phyloP scores from a whole-genome alignment of 2,888 invertebrate species.

The Perithous albicinctus region DNA sequence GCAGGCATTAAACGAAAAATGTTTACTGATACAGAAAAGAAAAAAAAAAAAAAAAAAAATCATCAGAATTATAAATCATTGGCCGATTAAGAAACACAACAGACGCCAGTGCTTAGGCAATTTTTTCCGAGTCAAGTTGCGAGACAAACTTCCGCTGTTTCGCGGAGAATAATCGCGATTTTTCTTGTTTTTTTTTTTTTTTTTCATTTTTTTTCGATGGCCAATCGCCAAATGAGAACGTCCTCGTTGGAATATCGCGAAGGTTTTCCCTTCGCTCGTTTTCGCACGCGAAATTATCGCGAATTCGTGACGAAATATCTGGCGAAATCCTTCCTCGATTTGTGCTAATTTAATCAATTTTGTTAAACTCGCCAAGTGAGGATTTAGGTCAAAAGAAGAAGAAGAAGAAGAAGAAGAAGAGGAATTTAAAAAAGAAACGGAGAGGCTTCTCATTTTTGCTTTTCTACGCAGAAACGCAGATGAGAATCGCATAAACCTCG shows the following conservation, averaged over 20 bases:
- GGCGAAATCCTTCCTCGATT: not conserved
- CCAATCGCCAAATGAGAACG: not conserved
- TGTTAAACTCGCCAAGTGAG: not conserved
- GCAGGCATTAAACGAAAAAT: constrained; percentile 28
- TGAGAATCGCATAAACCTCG: not conserved
- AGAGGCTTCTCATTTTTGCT: not conserved
- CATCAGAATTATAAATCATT: constrained; percentile 9
- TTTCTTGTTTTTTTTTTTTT: too few species aligned
- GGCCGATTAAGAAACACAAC: not conserved
- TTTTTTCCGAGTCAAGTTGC: not conserved
- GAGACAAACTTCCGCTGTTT: not conserved
- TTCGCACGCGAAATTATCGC: not conserved
- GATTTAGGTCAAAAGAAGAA: not conserved
- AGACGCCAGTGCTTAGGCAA: not conserved
- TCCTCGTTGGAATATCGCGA: not conserved
- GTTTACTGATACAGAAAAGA: too few species aligned
- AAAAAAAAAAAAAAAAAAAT: too few species aligned
- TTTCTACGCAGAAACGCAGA: not conserved
- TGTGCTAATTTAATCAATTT: not conserved
- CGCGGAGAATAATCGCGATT: not conserved
- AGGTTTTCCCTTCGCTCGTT: not conserved
- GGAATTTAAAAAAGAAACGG: too few species aligned
- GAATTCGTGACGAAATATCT: not conserved
- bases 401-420: not conserved
- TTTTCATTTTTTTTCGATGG: too few species aligned